phyloP scores from a whole-genome alignment of 2,888 invertebrate species.

The Megastigmus dorsalis region DNA sequence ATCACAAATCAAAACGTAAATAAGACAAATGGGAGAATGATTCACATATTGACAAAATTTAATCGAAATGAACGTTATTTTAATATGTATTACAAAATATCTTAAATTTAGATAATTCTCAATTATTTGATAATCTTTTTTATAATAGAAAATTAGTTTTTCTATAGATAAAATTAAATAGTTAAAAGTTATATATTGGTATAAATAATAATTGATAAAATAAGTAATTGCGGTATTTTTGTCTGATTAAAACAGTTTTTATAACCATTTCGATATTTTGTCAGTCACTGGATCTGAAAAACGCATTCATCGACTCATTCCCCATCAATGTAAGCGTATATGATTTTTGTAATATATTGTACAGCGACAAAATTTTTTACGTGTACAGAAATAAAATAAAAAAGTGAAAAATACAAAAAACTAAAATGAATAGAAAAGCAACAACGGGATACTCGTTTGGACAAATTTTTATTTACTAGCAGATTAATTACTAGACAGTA shows the following conservation, averaged over 20 bases:
- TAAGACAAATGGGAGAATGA: slow-evolving; percentile 9
- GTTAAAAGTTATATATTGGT: no score
- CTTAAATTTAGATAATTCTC: no score
- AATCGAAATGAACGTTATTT: slow-evolving; percentile 26
- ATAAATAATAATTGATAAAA: no score
- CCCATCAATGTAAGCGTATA: slow-evolving; percentile 20
- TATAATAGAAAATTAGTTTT: background rate
- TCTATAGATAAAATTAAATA: no score
- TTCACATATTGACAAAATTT: slow-evolving; percentile 8
- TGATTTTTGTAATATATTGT: slow-evolving; percentile 53
- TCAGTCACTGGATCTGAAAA: background rate
- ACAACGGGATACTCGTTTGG: slow-evolving; percentile 26
- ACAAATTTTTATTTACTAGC: slow-evolving; percentile 40
- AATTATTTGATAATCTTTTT: background rate
- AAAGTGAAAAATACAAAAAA: slow-evolving; percentile 39
- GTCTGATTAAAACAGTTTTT: slow-evolving; percentile 2
- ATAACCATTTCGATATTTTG: slow-evolving; percentile 11
- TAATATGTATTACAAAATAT: no score
- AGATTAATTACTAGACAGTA: slow-evolving; percentile 33
- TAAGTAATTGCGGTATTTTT: slow-evolving; percentile 16
- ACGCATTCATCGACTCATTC: slow-evolving; percentile 28
- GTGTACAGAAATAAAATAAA: slow-evolving; percentile 52
- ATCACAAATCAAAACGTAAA: slow-evolving; percentile 14
- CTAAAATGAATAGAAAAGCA: slow-evolving; percentile 44
- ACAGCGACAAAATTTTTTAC: slow-evolving; percentile 51